Conservation (phyloP, 2,797 vertebrate species). For the Taenioides sp. region DNA sequence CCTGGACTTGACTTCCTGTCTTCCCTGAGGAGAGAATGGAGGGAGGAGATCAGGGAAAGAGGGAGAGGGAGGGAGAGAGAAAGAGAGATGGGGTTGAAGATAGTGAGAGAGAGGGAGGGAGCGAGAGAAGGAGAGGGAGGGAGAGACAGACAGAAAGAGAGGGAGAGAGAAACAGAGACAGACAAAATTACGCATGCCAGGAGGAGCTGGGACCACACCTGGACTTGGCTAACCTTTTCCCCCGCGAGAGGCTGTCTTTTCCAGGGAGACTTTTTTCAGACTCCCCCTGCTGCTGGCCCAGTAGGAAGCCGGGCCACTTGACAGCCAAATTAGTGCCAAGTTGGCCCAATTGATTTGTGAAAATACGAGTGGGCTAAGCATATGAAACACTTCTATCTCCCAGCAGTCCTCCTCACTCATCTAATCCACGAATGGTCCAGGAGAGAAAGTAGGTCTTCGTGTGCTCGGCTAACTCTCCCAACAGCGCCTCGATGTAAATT, state of each 20-base stretch:
- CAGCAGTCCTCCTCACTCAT: constrained; percentile 47
- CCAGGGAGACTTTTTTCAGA: constrained; percentile 37
- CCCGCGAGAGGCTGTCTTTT: constrained; percentile 37
- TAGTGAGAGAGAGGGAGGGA: too few relatives aligned
- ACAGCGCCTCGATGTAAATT: constrained; percentile 50
- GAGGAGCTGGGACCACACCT: constrained; percentile 53
- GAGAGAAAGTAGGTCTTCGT: constrained; percentile 55
- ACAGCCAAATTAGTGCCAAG: constrained; percentile 61
- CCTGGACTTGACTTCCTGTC: constrained; percentile 47
- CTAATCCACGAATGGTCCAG: constrained; percentile 53
- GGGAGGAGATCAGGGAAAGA: too few relatives aligned
- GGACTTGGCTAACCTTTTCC: constrained; percentile 50
- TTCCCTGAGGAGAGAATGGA: too few relatives aligned
- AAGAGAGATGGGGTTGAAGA: too few relatives aligned
- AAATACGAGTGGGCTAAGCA: constrained; percentile 49
- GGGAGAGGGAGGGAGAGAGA: too few relatives aligned
- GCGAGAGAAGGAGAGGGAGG: too few relatives aligned
- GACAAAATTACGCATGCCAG: constrained; percentile 18
- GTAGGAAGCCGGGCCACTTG: constrained; percentile 47
- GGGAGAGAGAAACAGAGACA: too few relatives aligned
- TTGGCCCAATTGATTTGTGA: constrained; percentile 49
- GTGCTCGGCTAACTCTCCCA: constrained; percentile 51
- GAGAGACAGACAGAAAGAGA: too few relatives aligned
- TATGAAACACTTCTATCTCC: constrained; percentile 57
- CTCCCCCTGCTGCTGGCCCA: constrained; percentile 60